Base-by-base conservation (phyloP, 2,113 vertebrate species). In the Puma concolor region DNA sequence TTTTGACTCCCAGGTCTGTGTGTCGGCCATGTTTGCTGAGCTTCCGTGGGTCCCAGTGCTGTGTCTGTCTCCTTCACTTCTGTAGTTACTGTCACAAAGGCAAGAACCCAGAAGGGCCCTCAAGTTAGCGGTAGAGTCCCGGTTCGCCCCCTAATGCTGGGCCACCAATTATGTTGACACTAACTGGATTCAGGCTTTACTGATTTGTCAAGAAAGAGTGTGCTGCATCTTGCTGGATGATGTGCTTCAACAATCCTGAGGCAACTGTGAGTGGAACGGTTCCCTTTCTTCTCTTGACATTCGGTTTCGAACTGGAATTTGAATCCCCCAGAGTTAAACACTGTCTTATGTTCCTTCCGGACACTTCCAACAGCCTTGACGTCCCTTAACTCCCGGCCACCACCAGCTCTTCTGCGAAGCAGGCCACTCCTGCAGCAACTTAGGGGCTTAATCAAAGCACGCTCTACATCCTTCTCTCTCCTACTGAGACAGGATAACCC, bases 301-400 rank as follows among this genome's bases (percentile, higher is more conserved):
- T 96, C 52, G 38, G 23, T 74, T 95, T 95, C 80, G 15, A 84
- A 74, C 48, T 50, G 82, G 66, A 86, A 86, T 83, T 83, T 83
- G 52, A 83, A 88, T 64, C 23, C 4, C 33, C 38, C 29, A 27
- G 1, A 74, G 66, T 88, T 57, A 71, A 36, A 87, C 13, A 48
- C 27, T 77, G 13, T 16, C 57, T 92, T 72, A 7, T 31, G 54
- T 82, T 66, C 27, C 14, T 82, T 1, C 3, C 63, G 52, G 79
- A 74, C 31, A 57, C 48, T 60, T 82, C 23, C 67, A 79, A 17
- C 66, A 60, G 41, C 31, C 38, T n/a, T 3, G 13, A 7, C 3
- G 14, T 33, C 67, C 29, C 50, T 71, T 63, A 71, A 31, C 10
- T 38, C 14, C 25, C 21, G 63, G 10, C 82, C 50, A 57, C 50